Evolutionary conservation across 1,140 invertebrate genomes (phyloP), one percentile per base, ranked within the genome.

Genomic region (Triops cancriformis): DNA sequence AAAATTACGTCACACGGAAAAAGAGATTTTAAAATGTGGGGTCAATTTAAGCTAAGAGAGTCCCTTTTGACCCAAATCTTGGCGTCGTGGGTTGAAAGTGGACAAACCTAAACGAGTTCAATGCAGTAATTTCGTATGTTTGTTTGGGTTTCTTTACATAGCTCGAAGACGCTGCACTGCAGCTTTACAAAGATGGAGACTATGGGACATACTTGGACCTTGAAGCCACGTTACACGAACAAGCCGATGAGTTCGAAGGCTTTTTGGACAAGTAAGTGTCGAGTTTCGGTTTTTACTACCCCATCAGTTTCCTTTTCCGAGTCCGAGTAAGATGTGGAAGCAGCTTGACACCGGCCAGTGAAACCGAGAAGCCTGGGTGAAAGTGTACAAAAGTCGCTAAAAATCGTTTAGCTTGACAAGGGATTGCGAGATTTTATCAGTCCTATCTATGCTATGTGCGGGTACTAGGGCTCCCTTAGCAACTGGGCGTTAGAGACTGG

Each of bases 161-260:
- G 97, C 87, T 98, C 84, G 96, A 98, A 85, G 96, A 98, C 87
- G 94, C 94, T 79, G 94, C 96, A 26, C 88, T 98, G 74, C 97
- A 98, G 86, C 88, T 98, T 76, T 98, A 97, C 86, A 94, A 96
- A 86, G 95, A 97, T 86, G 94, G 95, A 80, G 95, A 97, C 85
- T 98, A 94, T 85, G 95, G 95, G n/a, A 91, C 93, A 75, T 98
- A 98, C 85, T 86, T 98, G 85, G 97, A 98, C 86, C 88, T 98
- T 83, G 96, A 98, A 84, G 93, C 94, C 27, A 94, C 95, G 42
- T 91, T 98, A 80, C 93, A 91, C 82, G 96, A 98, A 85, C 96
- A 98, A 84, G 90, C 93, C 80, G 96, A 98, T 83, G 97, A 98
- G 84, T 91, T 98, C 81, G 96, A 98, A 84, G 95, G 94, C 79